These are phyloP conservation scores for Megalurothrips usitatus DNA, from an alignment of 2,888 invertebrate genomes.

Conservation along the genomic window DNA sequence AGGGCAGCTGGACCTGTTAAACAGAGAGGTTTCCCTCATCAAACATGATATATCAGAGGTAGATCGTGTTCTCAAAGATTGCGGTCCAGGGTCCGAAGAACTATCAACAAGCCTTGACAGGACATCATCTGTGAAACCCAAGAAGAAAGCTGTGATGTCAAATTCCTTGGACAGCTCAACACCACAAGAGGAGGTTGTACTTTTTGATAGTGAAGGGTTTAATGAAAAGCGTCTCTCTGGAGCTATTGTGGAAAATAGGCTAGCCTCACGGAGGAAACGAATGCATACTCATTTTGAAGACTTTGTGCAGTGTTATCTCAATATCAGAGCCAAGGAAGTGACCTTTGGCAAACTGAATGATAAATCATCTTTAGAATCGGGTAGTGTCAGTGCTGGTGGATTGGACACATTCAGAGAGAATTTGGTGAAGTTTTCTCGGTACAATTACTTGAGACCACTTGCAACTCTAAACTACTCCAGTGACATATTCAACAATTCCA, in stretches of 20 bases:
- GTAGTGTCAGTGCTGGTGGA: slow-evolving; percentile 38
- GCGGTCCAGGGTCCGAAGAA: neutral
- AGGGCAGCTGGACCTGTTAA: slow-evolving; percentile 61
- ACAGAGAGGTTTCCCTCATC: slow-evolving; percentile 68
- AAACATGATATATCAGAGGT: slow-evolving; percentile 69
- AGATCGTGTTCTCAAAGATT: slow-evolving; percentile 54
- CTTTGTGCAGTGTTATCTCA: slow-evolving; percentile 81
- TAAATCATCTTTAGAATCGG: slow-evolving; percentile 36
- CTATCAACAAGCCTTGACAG: neutral
- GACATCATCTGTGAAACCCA: neutral
- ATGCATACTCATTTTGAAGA: slow-evolving; percentile 86
- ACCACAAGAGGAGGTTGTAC: neutral
- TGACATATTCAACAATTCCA: slow-evolving; percentile 81
- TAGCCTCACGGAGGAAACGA: slow-evolving; percentile 65
- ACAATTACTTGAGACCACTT: slow-evolving; percentile 69
- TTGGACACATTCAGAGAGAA: slow-evolving; percentile 77
- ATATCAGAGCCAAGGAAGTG: slow-evolving; percentile 67
- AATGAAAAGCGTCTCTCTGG: slow-evolving; percentile 40
- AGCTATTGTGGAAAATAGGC: slow-evolving; percentile 47
- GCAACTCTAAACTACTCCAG: slow-evolving; percentile 86
- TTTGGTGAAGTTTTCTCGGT: slow-evolving; percentile 78
- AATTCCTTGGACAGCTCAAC: neutral
- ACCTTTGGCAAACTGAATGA: slow-evolving; percentile 52
- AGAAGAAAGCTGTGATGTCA: neutral
- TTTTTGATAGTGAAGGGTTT: slow-evolving; percentile 38